Evolutionary conservation across 2,113 vertebrate genomes (phyloP).

Genomic region (Bubo bubo): DNA sequence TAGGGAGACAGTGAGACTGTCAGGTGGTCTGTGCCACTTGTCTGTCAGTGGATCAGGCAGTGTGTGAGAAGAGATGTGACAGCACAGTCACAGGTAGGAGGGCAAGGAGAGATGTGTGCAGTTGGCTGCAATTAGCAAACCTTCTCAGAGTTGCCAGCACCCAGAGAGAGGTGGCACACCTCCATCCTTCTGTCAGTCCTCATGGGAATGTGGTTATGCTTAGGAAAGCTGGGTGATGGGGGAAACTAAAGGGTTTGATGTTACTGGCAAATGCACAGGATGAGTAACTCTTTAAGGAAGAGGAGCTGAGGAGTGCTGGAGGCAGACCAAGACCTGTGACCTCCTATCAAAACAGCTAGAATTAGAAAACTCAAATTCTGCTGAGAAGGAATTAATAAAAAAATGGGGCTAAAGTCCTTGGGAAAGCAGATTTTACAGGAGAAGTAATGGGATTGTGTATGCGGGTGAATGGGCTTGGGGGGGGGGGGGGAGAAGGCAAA

Average conservation of each 20-base stretch:
- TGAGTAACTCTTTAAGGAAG: neutral
- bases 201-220: neutral
- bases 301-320: neutral
- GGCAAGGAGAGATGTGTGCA: neutral
- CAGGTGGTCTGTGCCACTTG: fast-evolving
- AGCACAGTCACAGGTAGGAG: neutral
- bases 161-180: fast-evolving
- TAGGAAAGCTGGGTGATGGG: neutral
- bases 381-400: neutral
- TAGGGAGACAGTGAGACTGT: too few species aligned
- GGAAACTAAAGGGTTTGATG: neutral
- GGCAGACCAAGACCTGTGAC: neutral
- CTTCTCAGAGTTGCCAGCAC: neutral
- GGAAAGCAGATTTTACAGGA: neutral
- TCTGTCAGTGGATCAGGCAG: neutral
- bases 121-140: neutral
- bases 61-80: neutral
- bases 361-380: neutral
- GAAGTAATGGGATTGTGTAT: neutral
- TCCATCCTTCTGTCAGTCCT: neutral
- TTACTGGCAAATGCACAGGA: neutral
- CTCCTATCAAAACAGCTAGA: neutral
- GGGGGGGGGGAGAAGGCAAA: fast-evolving
- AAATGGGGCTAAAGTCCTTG: neutral
- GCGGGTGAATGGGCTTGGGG: neutral